Evolutionary conservation across 64 coral and sea anemone genomes (phyloP).

Genomic region (Stichodactyla mertensii): DNA sequence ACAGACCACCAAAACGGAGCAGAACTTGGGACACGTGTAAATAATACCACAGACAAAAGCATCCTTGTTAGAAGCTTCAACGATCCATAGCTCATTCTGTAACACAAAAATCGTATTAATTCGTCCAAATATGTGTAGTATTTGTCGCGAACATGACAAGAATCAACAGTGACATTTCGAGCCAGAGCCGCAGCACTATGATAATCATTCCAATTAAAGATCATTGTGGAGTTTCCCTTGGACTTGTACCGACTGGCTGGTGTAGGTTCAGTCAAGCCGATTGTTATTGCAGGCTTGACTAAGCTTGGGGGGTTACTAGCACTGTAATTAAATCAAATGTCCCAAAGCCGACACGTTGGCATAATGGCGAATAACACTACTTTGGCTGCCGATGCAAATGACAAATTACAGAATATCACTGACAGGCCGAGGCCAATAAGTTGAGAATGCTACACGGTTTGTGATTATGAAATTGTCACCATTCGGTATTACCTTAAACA

Average conservation of each 20-base stretch:
- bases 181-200: background rate
- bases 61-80: background rate
- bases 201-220: slow-evolving; percentile 9
- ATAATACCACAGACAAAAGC: background rate
- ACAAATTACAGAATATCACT: background rate
- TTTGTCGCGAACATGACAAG: slow-evolving; percentile 7
- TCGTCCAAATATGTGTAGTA: slow-evolving; percentile 2
- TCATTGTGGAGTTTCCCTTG: slow-evolving; percentile 12
- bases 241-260: slow-evolving; percentile 1
- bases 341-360: background rate
- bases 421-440: background rate
- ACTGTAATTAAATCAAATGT: slow-evolving; percentile 3
- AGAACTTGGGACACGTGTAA: background rate
- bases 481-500: background rate
- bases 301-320: background rate
- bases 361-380: background rate
- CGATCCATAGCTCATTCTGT: background rate
- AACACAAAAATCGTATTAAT: background rate
- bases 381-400: slow-evolving; percentile 5
- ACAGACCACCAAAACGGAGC: background rate
- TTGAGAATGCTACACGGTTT: background rate
- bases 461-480: background rate
- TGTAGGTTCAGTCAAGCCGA: slow-evolving; percentile 10
- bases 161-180: slow-evolving; percentile 9
- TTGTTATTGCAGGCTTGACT: slow-evolving; percentile 28